phyloP scores from a whole-genome alignment of 2,113 vertebrate genomes.

The Paralichthys olivaceus region DNA sequence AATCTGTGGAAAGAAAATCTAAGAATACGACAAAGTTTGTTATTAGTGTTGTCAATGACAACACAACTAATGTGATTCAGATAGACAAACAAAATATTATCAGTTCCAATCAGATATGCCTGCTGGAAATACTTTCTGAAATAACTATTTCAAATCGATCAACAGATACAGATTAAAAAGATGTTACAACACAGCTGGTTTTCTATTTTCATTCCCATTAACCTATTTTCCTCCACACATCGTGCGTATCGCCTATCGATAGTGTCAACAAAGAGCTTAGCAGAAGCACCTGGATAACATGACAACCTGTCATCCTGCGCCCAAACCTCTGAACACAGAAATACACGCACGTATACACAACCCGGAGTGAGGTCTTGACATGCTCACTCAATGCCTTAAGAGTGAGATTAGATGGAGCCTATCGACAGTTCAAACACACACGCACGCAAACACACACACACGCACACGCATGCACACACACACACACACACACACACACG shows the following conservation, averaged over 20 bases:
- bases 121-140: background rate
- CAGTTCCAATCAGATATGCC: no score
- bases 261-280: slow-evolving; percentile 51
- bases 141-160: background rate
- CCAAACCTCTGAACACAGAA: slow-evolving; percentile 6
- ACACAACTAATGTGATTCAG: no score
- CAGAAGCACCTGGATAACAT: slow-evolving; percentile 59
- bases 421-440: slow-evolving; percentile 39
- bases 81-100: no score
- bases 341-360: slow-evolving; percentile 50
- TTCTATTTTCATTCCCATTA: background rate
- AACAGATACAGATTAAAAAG: background rate
- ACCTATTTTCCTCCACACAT: background rate
- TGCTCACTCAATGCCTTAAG: slow-evolving; percentile 54
- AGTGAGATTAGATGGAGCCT: slow-evolving; percentile 46
- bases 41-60: no score
- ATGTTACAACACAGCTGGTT: background rate
- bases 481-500: background rate
- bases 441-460: slow-evolving; percentile 35
- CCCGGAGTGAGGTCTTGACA: slow-evolving; percentile 50
- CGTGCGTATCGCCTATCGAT: slow-evolving; percentile 22
- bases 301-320: slow-evolving; percentile 52
- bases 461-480: slow-evolving; percentile 3
- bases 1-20: no score
- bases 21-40: no score